phyloP scores from a whole-genome alignment of 2,888 invertebrate genomes.

The Apocheima hispidaria region DNA sequence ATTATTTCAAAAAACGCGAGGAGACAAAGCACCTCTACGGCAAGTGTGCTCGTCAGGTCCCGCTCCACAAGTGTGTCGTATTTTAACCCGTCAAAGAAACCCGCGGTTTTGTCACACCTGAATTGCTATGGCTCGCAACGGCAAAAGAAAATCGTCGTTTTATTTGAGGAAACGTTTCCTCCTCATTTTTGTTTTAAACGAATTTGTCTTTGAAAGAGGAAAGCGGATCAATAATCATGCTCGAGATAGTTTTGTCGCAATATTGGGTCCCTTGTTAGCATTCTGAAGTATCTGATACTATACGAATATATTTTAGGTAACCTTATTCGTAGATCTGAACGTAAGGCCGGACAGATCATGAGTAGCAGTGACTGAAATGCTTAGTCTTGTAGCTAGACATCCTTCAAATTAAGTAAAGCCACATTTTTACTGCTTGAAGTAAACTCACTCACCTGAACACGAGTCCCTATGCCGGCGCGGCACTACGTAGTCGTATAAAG shows the following conservation, averaged over 20 bases:
- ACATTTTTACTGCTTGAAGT: background rate
- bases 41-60: slow-evolving; percentile 23
- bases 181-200: background rate
- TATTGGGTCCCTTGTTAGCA: no score
- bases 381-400: background rate
- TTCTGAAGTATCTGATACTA: no score
- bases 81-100: slow-evolving; percentile 36
- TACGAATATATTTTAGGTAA: no score
- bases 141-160: slow-evolving; percentile 1
- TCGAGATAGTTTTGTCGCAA: slow-evolving; percentile 3
- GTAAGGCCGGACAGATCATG: no score
- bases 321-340: no score
- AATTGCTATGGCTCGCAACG: slow-evolving; percentile 11
- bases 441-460: slow-evolving; percentile 24
- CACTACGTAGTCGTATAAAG: slow-evolving; percentile 44
- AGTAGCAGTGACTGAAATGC: background rate
- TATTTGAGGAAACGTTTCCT: background rate
- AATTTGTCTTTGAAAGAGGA: background rate
- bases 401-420: background rate
- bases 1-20: slow-evolving; percentile 51
- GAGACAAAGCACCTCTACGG: slow-evolving; percentile 20
- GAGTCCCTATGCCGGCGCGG: slow-evolving; percentile 14
- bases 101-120: slow-evolving; percentile 23
- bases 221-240: slow-evolving; percentile 3
- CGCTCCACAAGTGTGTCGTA: slow-evolving; percentile 38